These are phyloP conservation scores for Diglossa brunneiventris DNA, from an alignment of 2,113 vertebrate genomes.

Conservation along the genomic window DNA sequence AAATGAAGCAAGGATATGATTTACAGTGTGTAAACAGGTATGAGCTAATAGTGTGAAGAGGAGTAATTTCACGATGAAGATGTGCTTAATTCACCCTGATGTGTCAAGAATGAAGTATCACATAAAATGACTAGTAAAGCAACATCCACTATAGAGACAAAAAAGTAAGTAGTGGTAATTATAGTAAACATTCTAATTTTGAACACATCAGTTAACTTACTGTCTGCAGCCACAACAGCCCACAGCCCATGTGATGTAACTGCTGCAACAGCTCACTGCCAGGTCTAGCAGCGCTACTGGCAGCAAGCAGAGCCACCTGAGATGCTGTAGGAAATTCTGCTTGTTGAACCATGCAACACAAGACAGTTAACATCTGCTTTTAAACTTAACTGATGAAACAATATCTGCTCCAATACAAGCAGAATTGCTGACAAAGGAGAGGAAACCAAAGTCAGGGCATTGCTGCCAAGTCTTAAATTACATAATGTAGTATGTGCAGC, in stretches of 20 bases:
- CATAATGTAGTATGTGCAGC: fast-evolving
- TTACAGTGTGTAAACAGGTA: slow-evolving; percentile 20
- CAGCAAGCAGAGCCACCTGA: background rate
- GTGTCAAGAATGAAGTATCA: slow-evolving; percentile 4
- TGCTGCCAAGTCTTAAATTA: background rate
- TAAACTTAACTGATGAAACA: background rate
- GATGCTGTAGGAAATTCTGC: background rate
- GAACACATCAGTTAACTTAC: background rate
- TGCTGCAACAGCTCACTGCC: background rate
- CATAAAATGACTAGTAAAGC: background rate
- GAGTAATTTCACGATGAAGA: background rate
- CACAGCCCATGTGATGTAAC: background rate
- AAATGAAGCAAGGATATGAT: slow-evolving; percentile 43
- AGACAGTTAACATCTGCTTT: fast-evolving
- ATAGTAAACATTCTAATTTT: background rate
- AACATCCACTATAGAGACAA: background rate
- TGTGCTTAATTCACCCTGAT: background rate
- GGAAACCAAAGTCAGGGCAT: background rate
- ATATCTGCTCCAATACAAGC: background rate
- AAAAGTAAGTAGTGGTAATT: background rate
- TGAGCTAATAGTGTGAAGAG: background rate
- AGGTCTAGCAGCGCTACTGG: background rate
- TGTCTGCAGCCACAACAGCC: background rate
- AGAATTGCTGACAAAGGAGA: background rate
- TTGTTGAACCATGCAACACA: fast-evolving